Evolutionary conservation across 2,888 invertebrate genomes (phyloP), one percentile per base, ranked within the genome.

Genomic region (Danaus chrysippus): DNA sequence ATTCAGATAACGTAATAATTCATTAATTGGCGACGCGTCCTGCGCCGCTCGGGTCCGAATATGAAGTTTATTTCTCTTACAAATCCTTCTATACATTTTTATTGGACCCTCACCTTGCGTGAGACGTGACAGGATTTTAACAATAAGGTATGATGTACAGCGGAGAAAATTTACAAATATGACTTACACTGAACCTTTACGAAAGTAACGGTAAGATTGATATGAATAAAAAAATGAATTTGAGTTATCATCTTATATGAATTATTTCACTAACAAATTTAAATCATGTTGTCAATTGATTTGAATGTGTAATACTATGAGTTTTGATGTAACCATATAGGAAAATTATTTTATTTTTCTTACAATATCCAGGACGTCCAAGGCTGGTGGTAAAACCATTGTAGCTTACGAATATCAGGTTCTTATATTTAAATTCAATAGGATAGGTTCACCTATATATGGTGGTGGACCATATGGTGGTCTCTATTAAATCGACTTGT

Each of bases 81-180:
- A 87, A 87, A 89, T 87, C 89, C 89, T 76, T 82, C 87, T 82
- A 89, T 90, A 88, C 89, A 90, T 89, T 89, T 90, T 87, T 90
- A 90, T 89, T 90, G 88, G 87, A 79, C 78, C 81, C 79, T 84
- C 81, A 87, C 89, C 88, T 88, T 86, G 82, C 76, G 76, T 73
- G 72, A 71, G 69, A 86, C 89, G 89, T 88, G 89, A 84, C 69
- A 62, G 6, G 86, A 70, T 87, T 72, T 70, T 71, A 66, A 69
- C 73, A 68, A 64, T 70, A 71, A 72, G 67, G 73, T 41, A 10
- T 12, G 46, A 49, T 59, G 64, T 63, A 63, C 60, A 76, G 57
- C 65, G 42, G 52, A 19, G 62, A 61, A 23, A 34, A n/a, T 15
- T 15, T 55, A 42, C 13, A 55, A 23, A 43, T 9, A 6, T 13